Evolutionary conservation across 2,888 invertebrate genomes (phyloP).

Genomic region (Eupithecia insigniata): DNA sequence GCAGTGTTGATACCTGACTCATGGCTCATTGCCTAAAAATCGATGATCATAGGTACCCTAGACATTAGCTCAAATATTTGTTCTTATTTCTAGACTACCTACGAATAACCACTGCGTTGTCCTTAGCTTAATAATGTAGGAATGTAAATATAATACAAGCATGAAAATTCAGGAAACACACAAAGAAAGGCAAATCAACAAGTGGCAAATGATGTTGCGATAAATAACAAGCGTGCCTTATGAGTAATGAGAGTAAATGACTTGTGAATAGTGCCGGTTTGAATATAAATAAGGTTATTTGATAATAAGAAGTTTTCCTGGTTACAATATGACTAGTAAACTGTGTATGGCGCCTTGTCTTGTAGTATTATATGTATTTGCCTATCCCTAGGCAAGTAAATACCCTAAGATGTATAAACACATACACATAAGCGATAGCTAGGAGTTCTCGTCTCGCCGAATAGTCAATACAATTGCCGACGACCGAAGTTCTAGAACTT

Average conservation of each 20-base stretch:
- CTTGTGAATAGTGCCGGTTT: constrained; percentile 24
- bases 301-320: not conserved
- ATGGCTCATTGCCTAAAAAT: not conserved
- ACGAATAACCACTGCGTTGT: not conserved
- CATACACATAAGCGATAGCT: constrained; percentile 15
- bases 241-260: constrained; percentile 35
- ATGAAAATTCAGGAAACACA: not conserved
- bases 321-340: not conserved
- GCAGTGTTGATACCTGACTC: not conserved
- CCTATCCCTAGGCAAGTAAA: not conserved
- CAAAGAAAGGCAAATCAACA: constrained; percentile 29
- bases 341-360: not conserved
- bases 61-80: not conserved
- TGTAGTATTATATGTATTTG: too few relatives aligned
- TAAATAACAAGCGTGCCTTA: constrained; percentile 26
- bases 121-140: not conserved
- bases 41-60: too few relatives aligned
- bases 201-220: constrained; percentile 28
- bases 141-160: not conserved
- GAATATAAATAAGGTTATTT: constrained; percentile 29
- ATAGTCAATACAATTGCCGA: constrained; percentile 30
- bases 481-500: constrained; percentile 17
- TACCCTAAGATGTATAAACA: not conserved
- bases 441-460: constrained; percentile 20
- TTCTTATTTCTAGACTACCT: not conserved